Evolutionary conservation across 2,888 invertebrate species (phyloP), one percentile per base, ranked within the genome.

Genomic region (Patella depressa): DNA sequence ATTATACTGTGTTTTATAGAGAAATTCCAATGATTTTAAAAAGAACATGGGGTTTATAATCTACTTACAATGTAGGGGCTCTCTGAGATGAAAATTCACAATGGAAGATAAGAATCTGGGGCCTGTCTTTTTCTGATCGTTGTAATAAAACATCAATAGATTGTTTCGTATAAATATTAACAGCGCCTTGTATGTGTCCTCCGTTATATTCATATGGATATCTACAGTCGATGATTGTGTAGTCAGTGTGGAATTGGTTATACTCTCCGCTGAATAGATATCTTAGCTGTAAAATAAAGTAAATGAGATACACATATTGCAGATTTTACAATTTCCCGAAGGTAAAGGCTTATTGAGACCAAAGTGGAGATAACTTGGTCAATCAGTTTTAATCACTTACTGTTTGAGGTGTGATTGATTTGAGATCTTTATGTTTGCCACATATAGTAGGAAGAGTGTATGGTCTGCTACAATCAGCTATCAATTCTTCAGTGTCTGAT

Each of bases 171-270:
- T 72, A 76, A 72, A 69, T 57, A 69, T 73, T 76, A n/a, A 76
- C 76, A 29, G 76, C 76, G 19, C 76, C 72, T 24, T 24, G 65
- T 19, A 65, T 65, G 24, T 65, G 65, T 24, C 24, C 65, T 5
- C 96, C 98, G 0, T 95, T 94, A 90, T 92, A 98, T 92, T 78
- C 75, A 54, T 98, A 98, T 0, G 98, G 98, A 91, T 97, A 98
- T 83, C 98, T 94, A 90, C 98, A 98, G 92, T 98, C 98, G 74
- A 98, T 95, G 29, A 98, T 93, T 91, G 94, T 94, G 89, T 93
- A 97, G 5, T 94, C 94, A 19, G 93, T 92, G 34, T 97, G 93
- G 11, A 91, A 89, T 59, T 95, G 92, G 0, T 89, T 84, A 87
- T 93, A 97, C 0, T 95, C 93, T 0, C 97, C 97, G 0, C 92